Conservation (phyloP, 2,888 invertebrate genomes). For the Fabriciana adippe region DNA sequence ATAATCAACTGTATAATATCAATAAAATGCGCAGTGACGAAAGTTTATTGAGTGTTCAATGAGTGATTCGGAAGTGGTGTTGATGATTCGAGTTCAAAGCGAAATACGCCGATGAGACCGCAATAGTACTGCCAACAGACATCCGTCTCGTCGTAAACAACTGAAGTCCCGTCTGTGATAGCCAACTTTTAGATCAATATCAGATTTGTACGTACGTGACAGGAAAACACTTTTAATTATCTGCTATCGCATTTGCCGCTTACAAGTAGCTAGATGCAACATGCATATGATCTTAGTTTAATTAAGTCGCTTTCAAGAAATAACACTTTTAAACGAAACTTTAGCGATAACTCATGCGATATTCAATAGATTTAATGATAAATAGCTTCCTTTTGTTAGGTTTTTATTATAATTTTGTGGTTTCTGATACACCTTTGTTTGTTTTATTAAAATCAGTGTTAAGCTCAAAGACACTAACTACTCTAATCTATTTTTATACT, state of each 20-base stretch:
- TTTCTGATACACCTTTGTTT: too few species aligned
- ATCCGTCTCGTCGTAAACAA: constrained; percentile 32
- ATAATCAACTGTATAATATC: not conserved
- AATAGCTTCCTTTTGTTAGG: too few species aligned
- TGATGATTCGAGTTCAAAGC: constrained; percentile 38
- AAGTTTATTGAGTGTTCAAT: constrained; percentile 33
- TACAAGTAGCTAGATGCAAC: constrained; percentile 23
- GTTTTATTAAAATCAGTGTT: not conserved
- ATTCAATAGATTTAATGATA: not conserved
- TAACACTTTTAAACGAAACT: not conserved
- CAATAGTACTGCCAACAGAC: constrained; percentile 27
- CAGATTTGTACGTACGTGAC: constrained; percentile 30
- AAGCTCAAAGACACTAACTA: not conserved
- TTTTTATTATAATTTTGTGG: too few species aligned
- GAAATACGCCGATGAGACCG: constrained; percentile 27
- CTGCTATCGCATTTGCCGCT: constrained; percentile 22
- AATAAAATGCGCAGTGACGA: not conserved
- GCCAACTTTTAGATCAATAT: constrained; percentile 30
- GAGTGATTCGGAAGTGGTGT: constrained; percentile 25
- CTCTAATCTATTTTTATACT: constrained; percentile 29
- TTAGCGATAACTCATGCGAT: not conserved
- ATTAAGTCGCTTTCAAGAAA: constrained; percentile 7
- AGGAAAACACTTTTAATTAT: constrained; percentile 25
- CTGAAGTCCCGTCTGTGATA: constrained; percentile 27
- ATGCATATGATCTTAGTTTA: constrained; percentile 2